Percentiles rank a stretch among this genome's conserved stretches.
Evolutionary conservation across 2,797 vertebrate species (phyloP).

Genomic region (Nannoperca obscura): DNA sequence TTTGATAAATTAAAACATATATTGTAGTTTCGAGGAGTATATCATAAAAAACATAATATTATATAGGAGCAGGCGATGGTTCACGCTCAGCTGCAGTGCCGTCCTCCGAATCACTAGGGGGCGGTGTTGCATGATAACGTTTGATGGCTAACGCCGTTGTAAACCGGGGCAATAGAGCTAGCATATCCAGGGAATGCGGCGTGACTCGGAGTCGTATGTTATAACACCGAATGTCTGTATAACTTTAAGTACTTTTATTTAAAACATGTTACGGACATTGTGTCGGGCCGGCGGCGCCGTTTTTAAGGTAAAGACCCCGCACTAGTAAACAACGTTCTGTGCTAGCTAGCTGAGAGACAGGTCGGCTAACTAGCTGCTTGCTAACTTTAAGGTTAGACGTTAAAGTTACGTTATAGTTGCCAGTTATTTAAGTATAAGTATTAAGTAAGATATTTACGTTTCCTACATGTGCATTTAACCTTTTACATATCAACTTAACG

Average conservation of each 20-base stretch:
- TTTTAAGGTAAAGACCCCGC: neutral
- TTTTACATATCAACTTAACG: neutral
- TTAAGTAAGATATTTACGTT: too few relatives aligned
- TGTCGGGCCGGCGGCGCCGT: neutral
- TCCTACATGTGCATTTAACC: too few relatives aligned
- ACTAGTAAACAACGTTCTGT: neutral
- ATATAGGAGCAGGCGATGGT: too few relatives aligned
- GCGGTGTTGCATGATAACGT: neutral
- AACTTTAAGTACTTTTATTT: fast-evolving
- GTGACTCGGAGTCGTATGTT: too few relatives aligned
- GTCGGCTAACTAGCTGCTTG: neutral
- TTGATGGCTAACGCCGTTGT: too few relatives aligned
- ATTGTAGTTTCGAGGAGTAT: neutral
- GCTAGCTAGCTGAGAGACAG: neutral
- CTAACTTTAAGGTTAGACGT: neutral
- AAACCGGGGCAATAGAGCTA: neutral
- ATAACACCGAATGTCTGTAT: fast-evolving
- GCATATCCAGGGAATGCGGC: neutral
- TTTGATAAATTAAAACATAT: neutral
- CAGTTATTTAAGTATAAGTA: neutral
- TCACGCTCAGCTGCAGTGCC: neutral
- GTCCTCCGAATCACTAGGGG: neutral
- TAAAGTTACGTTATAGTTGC: too few relatives aligned
- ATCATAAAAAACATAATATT: too few relatives aligned
- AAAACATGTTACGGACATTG: constrained; percentile 4